Evolutionary conservation across 1,140 invertebrate species (phyloP).

Genomic region (roundworm (Caenorhabditis elegans)): WBcel235 BX284606.5:5698001-5698500

Average conservation of each 20-base stretch:
- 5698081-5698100: constrained; percentile 23
- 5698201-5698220: background rate
- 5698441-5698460: constrained; percentile 6
- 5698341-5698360: background rate
- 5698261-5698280: background rate
- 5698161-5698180: constrained; percentile 2
- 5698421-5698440: background rate
- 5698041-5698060: background rate
- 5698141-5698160: background rate
- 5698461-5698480: background rate
- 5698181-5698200: background rate
- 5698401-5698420: constrained; percentile 27
- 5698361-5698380: constrained; percentile 26
- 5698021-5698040: background rate
- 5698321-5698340: background rate
- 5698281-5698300: background rate
- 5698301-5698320: background rate
- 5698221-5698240: background rate
- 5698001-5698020: background rate
- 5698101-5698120: background rate
- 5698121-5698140: background rate
- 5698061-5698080: background rate
- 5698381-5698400: constrained; percentile 25
- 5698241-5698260: constrained; percentile 27
- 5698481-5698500: background rate